These are phyloP conservation scores for Chrysocyon brachyurus DNA, from an alignment of 2,797 vertebrate genomes.

Conservation along the genomic window DNA sequence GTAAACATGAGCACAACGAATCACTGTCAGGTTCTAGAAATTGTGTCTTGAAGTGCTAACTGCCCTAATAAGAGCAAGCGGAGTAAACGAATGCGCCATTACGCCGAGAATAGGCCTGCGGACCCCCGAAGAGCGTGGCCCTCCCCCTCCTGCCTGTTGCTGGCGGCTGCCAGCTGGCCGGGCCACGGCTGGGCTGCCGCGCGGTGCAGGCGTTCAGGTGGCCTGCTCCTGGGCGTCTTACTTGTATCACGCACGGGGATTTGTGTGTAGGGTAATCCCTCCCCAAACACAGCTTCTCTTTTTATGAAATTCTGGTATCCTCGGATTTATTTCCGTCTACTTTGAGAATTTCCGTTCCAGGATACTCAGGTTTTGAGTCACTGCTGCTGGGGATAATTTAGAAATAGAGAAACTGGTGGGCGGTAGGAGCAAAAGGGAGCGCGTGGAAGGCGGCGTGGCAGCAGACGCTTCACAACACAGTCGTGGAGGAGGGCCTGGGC, in stretches of 20 bases:
- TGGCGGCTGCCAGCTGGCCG: not conserved
- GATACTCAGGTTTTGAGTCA: conserved; percentile 67
- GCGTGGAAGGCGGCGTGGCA: not conserved
- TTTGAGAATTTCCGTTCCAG: conserved; percentile 66
- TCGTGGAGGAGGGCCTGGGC: not conserved
- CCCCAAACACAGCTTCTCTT: conserved; percentile 68
- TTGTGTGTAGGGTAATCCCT: conserved; percentile 48
- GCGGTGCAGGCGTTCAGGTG: not conserved
- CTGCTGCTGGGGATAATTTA: conserved; percentile 64
- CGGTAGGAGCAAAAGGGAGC: conserved; percentile 16
- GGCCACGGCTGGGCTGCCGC: not conserved
- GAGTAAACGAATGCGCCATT: conserved; percentile 67
- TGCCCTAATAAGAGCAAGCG: conserved; percentile 68
- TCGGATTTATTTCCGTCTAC: conserved; percentile 73
- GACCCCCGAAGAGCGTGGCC: not conserved
- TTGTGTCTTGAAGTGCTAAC: conserved; percentile 73
- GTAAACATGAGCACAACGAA: conserved; percentile 64
- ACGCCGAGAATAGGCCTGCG: conserved; percentile 26
- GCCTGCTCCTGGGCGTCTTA: not conserved
- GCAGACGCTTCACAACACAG: not conserved
- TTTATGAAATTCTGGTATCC: conserved; percentile 74
- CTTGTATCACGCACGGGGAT: not conserved
- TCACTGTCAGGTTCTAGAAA: conserved; percentile 68
- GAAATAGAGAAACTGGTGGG: conserved; percentile 64
- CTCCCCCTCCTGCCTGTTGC: not conserved